A percentile compares a stretch with the other conserved stretches of the same genome.
Conservation (phyloP, 2,113 vertebrate species). For the Pao palembangensis region DNA sequence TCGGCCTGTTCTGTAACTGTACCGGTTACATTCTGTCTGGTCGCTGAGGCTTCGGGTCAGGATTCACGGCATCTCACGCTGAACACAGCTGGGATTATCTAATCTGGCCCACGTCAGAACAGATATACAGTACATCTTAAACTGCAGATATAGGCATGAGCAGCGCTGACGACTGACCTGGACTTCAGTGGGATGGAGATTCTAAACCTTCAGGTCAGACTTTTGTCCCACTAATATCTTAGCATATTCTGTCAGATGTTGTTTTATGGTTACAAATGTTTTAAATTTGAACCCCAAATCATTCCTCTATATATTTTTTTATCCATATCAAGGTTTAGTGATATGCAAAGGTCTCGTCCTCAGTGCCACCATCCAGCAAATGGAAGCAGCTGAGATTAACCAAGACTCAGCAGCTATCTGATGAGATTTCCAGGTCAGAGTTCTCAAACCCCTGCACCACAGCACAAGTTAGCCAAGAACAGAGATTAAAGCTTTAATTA, state of each 20-base stretch:
- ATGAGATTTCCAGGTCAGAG: slow-evolving; percentile 42
- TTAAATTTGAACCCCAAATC: too few species aligned
- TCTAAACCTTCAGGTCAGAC: too few species aligned
- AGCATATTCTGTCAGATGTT: too few species aligned
- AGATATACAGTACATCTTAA: slow-evolving; percentile 12
- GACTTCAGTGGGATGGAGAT: too few species aligned
- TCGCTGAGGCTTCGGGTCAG: slow-evolving; percentile 13
- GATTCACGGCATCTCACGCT: slow-evolving; percentile 14
- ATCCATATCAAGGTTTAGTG: too few species aligned
- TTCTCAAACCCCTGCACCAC: slow-evolving; percentile 26
- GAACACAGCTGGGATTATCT: slow-evolving; percentile 38
- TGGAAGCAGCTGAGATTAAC: slow-evolving; percentile 46
- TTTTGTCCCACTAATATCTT: too few species aligned
- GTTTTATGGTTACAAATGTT: too few species aligned
- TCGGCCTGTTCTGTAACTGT: not conserved
- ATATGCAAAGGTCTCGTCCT: not conserved
- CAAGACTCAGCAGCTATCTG: slow-evolving; percentile 50
- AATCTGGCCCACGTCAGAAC: slow-evolving; percentile 11
- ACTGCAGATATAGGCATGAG: slow-evolving; percentile 7
- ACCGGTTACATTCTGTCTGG: slow-evolving; percentile 13
- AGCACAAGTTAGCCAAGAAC: slow-evolving; percentile 44
- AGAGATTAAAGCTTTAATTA: slow-evolving; percentile 64
- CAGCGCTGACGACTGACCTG: not conserved
- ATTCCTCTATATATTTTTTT: too few species aligned
- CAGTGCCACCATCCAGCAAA: not conserved